phyloP scores from a whole-genome alignment of 2,113 vertebrate genomes.

The Microcebus jonahi region DNA sequence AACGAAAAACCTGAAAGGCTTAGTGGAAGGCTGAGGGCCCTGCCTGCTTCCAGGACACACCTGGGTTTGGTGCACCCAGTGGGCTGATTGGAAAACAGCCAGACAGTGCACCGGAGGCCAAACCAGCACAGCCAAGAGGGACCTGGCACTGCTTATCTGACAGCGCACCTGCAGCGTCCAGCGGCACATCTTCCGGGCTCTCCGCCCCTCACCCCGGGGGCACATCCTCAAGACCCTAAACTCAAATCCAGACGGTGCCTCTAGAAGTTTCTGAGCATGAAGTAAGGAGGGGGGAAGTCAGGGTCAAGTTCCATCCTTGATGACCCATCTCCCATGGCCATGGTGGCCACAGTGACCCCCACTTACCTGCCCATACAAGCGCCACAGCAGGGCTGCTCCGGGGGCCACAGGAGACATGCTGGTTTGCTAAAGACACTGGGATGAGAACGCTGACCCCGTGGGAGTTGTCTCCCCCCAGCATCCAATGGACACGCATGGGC shows the following conservation, averaged over 20 bases:
- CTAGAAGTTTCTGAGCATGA: background rate
- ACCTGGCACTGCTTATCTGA: background rate
- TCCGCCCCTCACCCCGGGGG: background rate
- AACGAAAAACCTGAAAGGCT: background rate
- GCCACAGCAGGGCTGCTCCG: background rate
- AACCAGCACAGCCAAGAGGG: background rate
- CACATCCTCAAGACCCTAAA: no score
- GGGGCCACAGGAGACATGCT: background rate
- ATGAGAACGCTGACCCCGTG: rapidly evolving
- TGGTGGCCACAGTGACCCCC: background rate
- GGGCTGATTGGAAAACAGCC: background rate
- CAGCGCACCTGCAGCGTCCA: background rate
- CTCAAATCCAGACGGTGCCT: rapidly evolving
- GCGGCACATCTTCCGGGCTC: background rate
- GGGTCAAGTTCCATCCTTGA: rapidly evolving
- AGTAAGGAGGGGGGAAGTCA: rapidly evolving
- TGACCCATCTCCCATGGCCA: background rate
- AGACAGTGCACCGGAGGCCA: background rate
- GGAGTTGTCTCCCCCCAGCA: no score
- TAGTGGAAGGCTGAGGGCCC: background rate
- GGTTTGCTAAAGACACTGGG: background rate
- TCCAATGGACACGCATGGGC: no score
- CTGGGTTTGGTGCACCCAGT: background rate
- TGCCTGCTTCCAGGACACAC: background rate
- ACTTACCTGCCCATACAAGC: background rate